Evolutionary conservation across 2,797 vertebrate genomes (phyloP).

Genomic region (Avahi laniger): DNA sequence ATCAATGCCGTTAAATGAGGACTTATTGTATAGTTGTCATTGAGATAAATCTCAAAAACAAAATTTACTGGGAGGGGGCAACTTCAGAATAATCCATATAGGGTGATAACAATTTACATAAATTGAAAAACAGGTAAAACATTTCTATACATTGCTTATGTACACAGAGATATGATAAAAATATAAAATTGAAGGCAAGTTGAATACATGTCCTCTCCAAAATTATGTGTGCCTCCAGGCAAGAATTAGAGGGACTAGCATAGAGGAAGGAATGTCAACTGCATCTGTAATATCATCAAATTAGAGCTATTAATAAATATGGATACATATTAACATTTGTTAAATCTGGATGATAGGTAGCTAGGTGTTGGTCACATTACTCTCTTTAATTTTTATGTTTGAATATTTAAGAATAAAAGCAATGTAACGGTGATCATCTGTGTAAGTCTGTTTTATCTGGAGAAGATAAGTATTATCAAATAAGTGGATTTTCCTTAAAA

Average conservation of each 20-base stretch:
- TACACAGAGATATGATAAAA: not conserved
- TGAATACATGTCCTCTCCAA: not conserved
- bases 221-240: not conserved
- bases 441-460: not conserved
- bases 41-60: not conserved
- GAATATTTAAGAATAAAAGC: not conserved
- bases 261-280: not conserved
- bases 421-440: not conserved
- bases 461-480: slow-evolving; percentile 1
- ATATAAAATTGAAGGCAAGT: not conserved
- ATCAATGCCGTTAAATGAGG: not conserved
- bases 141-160: not conserved
- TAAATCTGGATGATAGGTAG: not conserved
- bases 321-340: not conserved
- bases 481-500: not conserved
- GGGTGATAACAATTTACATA: not conserved
- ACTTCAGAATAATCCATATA: not conserved
- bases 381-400: not conserved
- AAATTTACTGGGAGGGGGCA: not conserved
- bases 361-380: not conserved
- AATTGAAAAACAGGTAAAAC: not conserved
- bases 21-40: not conserved
- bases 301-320: not conserved
- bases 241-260: not conserved
- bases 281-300: not conserved